phyloP scores from a whole-genome alignment of 2,113 vertebrate species.

The Apaloderma vittatum region DNA sequence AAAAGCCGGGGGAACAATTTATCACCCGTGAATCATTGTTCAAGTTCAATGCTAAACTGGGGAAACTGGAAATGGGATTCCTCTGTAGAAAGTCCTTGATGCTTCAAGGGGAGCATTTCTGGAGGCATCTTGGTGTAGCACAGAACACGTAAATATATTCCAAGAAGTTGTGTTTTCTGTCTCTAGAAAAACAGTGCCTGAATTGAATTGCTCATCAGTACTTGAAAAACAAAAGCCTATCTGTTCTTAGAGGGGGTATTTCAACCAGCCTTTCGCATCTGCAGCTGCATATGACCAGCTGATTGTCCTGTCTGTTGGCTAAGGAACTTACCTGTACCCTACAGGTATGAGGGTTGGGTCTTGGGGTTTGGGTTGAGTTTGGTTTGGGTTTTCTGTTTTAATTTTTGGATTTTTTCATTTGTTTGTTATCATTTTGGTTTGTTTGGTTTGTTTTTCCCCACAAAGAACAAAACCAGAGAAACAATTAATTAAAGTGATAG shows the following conservation, averaged over 20 bases:
- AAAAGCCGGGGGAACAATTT: background rate
- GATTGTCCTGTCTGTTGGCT: background rate
- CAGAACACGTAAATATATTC: background rate
- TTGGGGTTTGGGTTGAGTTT: background rate
- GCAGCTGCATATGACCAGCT: background rate
- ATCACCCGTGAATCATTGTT: background rate
- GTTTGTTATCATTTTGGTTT: background rate
- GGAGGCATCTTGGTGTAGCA: background rate
- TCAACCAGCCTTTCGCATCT: background rate
- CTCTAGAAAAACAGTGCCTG: background rate
- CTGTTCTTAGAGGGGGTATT: background rate
- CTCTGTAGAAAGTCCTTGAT: background rate
- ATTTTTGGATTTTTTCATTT: background rate
- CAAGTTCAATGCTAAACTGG: background rate
- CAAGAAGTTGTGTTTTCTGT: background rate
- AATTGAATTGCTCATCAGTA: background rate
- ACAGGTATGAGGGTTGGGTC: background rate
- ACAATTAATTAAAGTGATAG: background rate
- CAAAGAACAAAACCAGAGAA: background rate
- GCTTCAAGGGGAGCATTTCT: background rate
- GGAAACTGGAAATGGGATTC: background rate
- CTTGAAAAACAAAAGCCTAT: background rate
- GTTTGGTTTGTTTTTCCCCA: background rate
- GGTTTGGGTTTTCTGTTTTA: background rate
- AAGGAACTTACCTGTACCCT: background rate